Conservation (phyloP, 2,888 invertebrate genomes). For the Antitype chi region DNA sequence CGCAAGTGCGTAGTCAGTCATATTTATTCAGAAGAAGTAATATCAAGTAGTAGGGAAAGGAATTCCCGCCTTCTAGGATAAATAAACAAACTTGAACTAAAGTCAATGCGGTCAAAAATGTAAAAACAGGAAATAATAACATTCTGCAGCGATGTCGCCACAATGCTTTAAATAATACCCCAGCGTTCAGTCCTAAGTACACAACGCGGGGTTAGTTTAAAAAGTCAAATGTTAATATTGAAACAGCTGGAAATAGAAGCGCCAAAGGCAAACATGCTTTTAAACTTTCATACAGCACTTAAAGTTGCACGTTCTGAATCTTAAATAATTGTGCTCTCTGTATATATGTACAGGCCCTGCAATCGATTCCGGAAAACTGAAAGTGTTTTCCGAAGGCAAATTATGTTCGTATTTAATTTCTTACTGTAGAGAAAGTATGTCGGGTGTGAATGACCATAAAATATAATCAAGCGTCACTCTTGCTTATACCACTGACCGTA, state of each 20-base stretch:
- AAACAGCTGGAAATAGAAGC: slow-evolving; percentile 20
- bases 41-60: neutral
- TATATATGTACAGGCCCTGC: neutral
- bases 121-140: slow-evolving; percentile 31
- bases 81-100: slow-evolving; percentile 2
- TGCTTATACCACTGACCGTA: slow-evolving; percentile 6
- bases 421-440: too few relatives aligned
- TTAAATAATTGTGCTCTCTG: slow-evolving; percentile 13
- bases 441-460: neutral
- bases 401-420: neutral
- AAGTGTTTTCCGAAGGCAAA: neutral
- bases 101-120: slow-evolving; percentile 3
- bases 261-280: slow-evolving; percentile 15
- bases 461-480: neutral
- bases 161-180: slow-evolving; percentile 40
- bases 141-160: slow-evolving; percentile 19
- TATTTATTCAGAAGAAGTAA: neutral
- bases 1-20: neutral
- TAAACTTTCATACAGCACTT: slow-evolving; percentile 14
- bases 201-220: slow-evolving; percentile 37
- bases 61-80: neutral
- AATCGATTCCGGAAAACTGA: neutral
- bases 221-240: slow-evolving; percentile 43
- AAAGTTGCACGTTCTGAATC: slow-evolving; percentile 6
- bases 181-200: slow-evolving; percentile 28